These are phyloP conservation scores for Girardia tigrina DNA, from an alignment of 2,888 invertebrate genomes.

Conservation along the genomic window DNA sequence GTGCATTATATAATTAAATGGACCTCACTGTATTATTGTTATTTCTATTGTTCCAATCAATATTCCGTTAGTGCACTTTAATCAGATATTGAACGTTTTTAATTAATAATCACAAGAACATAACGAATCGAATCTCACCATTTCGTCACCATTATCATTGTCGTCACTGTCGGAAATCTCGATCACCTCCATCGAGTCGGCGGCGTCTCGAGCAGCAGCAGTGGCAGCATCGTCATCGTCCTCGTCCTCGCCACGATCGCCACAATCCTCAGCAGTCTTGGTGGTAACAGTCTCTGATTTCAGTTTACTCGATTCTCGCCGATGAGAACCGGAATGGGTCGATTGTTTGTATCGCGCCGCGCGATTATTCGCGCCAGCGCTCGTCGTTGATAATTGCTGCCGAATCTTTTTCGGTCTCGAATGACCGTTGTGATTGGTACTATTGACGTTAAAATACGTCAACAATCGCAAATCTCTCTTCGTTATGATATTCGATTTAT, in stretches of 20 bases:
- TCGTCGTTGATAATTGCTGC: no score
- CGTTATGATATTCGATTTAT: background rate
- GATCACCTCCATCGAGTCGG: background rate
- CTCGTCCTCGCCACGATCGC: background rate
- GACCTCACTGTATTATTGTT: no score
- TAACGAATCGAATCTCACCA: no score
- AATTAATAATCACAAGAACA: no score
- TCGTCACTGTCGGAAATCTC: background rate
- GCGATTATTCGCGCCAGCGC: no score
- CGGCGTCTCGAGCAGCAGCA: background rate
- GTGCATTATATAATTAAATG: no score
- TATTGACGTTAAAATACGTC: background rate
- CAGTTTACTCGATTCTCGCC: no score
- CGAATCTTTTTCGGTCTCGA: background rate
- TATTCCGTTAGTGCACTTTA: no score
- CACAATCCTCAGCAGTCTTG: background rate
- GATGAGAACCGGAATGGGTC: no score
- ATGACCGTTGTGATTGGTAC: no score
- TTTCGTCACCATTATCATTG: background rate
- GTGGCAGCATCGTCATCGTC: background rate
- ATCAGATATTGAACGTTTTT: no score
- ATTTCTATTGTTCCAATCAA: no score
- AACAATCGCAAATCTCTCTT: slow-evolving; percentile 9
- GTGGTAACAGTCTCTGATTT: background rate
- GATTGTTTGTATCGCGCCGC: background rate